These are phyloP conservation scores for Dromaius novaehollandiae DNA, from an alignment of 2,113 vertebrate genomes.

Conservation along the genomic window DNA sequence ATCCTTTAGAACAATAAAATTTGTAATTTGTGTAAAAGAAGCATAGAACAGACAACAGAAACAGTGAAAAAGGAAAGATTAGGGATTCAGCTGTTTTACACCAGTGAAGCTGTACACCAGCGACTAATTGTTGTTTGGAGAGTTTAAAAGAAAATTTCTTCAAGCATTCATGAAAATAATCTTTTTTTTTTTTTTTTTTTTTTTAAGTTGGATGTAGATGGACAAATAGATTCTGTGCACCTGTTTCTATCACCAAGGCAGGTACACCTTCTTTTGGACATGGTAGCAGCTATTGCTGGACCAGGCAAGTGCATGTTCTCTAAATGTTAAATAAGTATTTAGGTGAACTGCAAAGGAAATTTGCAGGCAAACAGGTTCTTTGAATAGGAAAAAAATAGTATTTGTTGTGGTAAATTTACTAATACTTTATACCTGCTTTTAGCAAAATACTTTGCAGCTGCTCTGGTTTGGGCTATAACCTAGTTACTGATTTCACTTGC, in stretches of 20 bases:
- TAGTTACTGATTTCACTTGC: neutral
- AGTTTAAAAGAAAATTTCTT: neutral
- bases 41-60: neutral
- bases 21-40: neutral
- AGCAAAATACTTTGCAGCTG: neutral
- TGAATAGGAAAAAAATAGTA: neutral
- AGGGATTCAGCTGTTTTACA: neutral
- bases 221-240: slow-evolving; percentile 89
- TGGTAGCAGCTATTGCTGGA: slow-evolving; percentile 91
- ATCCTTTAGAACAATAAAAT: neutral
- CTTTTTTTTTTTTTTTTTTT: neutral
- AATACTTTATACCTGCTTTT: neutral
- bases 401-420: neutral
- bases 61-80: neutral
- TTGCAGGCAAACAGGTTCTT: neutral
- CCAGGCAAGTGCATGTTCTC: slow-evolving; percentile 80
- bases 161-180: neutral
- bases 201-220: slow-evolving; percentile 91
- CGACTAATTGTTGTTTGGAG: neutral
- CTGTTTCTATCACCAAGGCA: slow-evolving; percentile 93
- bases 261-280: slow-evolving; percentile 92
- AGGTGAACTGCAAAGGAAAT: neutral
- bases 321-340: neutral
- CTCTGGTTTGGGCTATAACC: neutral
- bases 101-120: neutral